Evolutionary conservation across 2,888 invertebrate species (phyloP), one percentile per base, ranked within the genome.

Genomic region (Parapristionchus giblindavisi): DNA sequence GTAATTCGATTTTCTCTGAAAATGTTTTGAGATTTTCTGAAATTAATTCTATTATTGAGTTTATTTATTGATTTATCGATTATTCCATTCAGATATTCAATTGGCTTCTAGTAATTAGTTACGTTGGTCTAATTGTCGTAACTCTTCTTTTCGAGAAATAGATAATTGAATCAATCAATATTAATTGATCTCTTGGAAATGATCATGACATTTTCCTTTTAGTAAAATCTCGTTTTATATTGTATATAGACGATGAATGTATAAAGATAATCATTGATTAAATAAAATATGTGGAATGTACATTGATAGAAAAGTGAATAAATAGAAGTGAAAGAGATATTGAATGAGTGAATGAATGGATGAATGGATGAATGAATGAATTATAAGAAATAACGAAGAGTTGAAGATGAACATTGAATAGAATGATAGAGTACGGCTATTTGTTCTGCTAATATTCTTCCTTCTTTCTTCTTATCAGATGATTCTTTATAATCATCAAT

Each of bases 51-150:
- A 27, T 21, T 40, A 3, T 14, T 24, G 24, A 5, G 21, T 29
- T 24, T 56, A 56, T 56, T n/a, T 14, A 24, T 56, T 56, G 14
- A 40, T 17, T 3, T 40, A 38, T 63, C 24, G 17, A 27, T 40
- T 40, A 40, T 40, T 11, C 24, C 11, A 52, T 80, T 78, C 76
- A 83, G 83, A 77, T 83, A 43, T 83, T 83, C 80, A 81, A 80
- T 38, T 83, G 83, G 83, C 76, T 83, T 38, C 79, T 83, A 48
- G 83, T 83, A 29, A 76, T 78, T 51, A 77, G 78, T 8, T 82
- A 82, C 77, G 75, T 81, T 65, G 80, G 79, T 43, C 79, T 80
- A 4, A 78, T 81, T 48, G 78, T 77, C 54, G 72, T 81, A 74
- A 80, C 79, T 0, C 71, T 80, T 38, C 79, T 83, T 73, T 83